phyloP scores from a whole-genome alignment of 2,888 invertebrate species.

The Cetonia aurata region DNA sequence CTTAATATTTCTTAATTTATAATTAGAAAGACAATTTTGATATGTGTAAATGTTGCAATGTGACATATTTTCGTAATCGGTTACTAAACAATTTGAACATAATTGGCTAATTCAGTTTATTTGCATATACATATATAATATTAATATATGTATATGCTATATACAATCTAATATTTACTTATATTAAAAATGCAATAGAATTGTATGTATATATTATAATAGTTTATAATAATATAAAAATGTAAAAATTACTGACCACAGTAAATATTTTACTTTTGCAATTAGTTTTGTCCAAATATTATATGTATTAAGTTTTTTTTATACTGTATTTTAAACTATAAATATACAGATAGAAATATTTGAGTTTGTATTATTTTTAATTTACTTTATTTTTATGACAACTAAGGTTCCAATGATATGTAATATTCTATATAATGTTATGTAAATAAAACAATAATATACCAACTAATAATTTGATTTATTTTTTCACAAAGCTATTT shows the following conservation, averaged over 20 bases:
- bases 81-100: conserved; percentile 15
- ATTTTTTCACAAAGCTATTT: conserved; percentile 31
- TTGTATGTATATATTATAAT: too few species aligned
- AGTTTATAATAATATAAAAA: too few species aligned
- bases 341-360: too few species aligned
- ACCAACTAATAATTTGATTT: conserved; percentile 22
- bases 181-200: neutral
- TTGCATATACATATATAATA: neutral
- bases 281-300: too few species aligned
- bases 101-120: conserved; percentile 1
- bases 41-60: conserved; percentile 12
- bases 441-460: conserved; percentile 22
- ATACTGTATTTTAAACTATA: too few species aligned
- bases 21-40: neutral
- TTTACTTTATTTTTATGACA: too few species aligned
- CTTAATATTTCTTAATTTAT: conserved; percentile 1
- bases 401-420: too few species aligned
- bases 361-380: too few species aligned
- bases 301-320: too few species aligned
- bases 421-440: neutral
- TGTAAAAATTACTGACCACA: too few species aligned
- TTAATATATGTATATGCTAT: neutral
- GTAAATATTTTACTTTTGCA: too few species aligned
- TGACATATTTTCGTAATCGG: conserved; percentile 23
- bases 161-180: neutral